A percentile compares a stretch with the other conserved stretches of the same genome.
phyloP scores from a whole-genome alignment of 2,113 vertebrate species.

The Corvus cornix region DNA sequence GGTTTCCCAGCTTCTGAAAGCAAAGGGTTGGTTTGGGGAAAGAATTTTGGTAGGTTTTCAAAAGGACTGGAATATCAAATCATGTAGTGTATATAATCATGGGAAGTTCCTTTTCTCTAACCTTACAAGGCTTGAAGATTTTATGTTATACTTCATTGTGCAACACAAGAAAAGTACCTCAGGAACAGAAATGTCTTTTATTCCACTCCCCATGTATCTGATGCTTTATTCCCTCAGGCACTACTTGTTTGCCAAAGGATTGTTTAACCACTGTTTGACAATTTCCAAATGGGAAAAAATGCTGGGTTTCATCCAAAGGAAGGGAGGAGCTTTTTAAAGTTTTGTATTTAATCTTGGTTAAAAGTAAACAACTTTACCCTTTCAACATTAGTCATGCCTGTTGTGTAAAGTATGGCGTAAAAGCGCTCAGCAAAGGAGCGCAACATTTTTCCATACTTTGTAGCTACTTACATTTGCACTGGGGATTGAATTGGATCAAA shows the following conservation, averaged over 20 bases:
- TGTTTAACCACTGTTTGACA: slow-evolving; percentile 65
- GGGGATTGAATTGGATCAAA: neutral
- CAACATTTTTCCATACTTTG: neutral
- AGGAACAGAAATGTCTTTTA: slow-evolving; percentile 40
- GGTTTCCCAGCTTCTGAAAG: neutral
- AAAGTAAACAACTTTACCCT: slow-evolving; percentile 64
- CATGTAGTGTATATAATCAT: neutral
- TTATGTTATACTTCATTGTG: slow-evolving; percentile 20
- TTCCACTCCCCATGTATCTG: slow-evolving; percentile 42
- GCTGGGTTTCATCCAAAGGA: slow-evolving; percentile 64
- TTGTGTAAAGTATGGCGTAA: slow-evolving; percentile 24
- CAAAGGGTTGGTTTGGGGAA: neutral
- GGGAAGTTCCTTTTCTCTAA: slow-evolving; percentile 12
- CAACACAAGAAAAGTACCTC: slow-evolving; percentile 46
- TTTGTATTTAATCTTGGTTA: slow-evolving; percentile 64
- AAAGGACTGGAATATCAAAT: neutral
- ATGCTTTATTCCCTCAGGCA: slow-evolving; percentile 42
- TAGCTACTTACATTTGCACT: neutral
- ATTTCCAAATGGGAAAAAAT: slow-evolving; percentile 57
- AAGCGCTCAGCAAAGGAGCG: neutral
- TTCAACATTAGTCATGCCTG: slow-evolving; percentile 60
- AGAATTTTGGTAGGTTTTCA: neutral
- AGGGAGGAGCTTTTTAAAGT: slow-evolving; percentile 66
- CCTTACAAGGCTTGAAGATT: slow-evolving; percentile 42
- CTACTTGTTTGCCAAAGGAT: slow-evolving; percentile 66